Evolutionary conservation across 1,140 invertebrate genomes (phyloP).

Genomic region (Drepana arcuata): DNA sequence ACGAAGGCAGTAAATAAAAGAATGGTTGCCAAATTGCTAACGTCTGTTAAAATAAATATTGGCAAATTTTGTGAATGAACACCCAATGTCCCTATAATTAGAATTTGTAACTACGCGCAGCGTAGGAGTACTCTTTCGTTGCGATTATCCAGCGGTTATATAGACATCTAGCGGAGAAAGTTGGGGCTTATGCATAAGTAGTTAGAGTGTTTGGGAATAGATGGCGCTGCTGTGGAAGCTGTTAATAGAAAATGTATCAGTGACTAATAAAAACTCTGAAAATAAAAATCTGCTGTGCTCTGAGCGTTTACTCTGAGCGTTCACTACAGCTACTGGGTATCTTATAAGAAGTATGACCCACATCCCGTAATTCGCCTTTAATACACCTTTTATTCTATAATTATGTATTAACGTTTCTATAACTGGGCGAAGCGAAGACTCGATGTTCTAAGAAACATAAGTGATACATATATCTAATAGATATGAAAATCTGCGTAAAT

Average conservation of each 20-base stretch:
- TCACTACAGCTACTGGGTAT: no score
- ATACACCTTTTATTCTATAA: background rate
- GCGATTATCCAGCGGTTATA: slow-evolving; percentile 9
- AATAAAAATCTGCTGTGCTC: no score
- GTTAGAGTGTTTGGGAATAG: slow-evolving; percentile 16
- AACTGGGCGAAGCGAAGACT: no score
- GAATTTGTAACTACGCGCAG: no score
- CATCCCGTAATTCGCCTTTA: background rate
- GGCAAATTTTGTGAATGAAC: background rate
- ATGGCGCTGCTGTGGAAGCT: slow-evolving; percentile 19
- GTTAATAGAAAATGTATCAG: slow-evolving; percentile 1
- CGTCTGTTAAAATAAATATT: slow-evolving; percentile 4
- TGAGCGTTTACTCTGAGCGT: no score
- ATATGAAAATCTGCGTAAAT: slow-evolving; percentile 2
- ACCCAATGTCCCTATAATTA: no score
- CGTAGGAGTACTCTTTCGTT: no score
- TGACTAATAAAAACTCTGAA: no score
- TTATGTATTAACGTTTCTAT: background rate
- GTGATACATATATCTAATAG: background rate
- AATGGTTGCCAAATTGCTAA: slow-evolving; percentile 1
- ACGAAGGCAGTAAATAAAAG: no score
- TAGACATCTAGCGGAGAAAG: slow-evolving; percentile 30
- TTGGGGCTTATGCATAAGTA: slow-evolving; percentile 10
- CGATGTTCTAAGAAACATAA: no score
- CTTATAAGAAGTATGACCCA: no score